Percentiles rank a stretch among this genome's conserved stretches.
Evolutionary conservation across 2,113 vertebrate genomes (phyloP).

Genomic region (Labeo catla): DNA sequence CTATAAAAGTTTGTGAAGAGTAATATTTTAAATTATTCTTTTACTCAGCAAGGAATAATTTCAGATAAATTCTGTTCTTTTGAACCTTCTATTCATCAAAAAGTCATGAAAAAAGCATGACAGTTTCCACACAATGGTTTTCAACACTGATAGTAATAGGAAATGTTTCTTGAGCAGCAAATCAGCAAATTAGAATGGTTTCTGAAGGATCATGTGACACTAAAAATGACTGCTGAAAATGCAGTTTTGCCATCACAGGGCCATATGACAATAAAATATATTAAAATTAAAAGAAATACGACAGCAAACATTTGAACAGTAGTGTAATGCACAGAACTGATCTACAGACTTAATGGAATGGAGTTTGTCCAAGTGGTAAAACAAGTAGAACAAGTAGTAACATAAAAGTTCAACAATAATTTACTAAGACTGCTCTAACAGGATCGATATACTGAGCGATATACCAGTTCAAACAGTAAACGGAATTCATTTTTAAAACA

Average conservation of each 20-base stretch:
- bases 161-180: not conserved
- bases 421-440: not conserved
- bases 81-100: not conserved
- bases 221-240: not conserved
- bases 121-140: not conserved
- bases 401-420: not conserved
- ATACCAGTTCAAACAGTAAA: no score
- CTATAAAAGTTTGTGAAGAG: not conserved
- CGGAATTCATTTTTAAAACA: no score
- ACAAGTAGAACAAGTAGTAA: not conserved
- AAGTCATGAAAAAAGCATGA: not conserved
- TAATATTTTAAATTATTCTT: not conserved
- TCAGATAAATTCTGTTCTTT: not conserved
- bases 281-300: no score
- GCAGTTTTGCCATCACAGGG: not conserved
- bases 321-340: not conserved
- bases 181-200: not conserved
- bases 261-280: no score
- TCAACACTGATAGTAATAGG: not conserved
- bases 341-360: slow-evolving; percentile 33
- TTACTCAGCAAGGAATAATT: not conserved
- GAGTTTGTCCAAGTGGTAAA: not conserved
- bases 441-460: no score
- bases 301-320: not conserved
- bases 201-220: not conserved